Evolutionary conservation across 2,797 vertebrate genomes (phyloP), one percentile per base, ranked within the genome.

Genomic region (Trematomus bernacchii): DNA sequence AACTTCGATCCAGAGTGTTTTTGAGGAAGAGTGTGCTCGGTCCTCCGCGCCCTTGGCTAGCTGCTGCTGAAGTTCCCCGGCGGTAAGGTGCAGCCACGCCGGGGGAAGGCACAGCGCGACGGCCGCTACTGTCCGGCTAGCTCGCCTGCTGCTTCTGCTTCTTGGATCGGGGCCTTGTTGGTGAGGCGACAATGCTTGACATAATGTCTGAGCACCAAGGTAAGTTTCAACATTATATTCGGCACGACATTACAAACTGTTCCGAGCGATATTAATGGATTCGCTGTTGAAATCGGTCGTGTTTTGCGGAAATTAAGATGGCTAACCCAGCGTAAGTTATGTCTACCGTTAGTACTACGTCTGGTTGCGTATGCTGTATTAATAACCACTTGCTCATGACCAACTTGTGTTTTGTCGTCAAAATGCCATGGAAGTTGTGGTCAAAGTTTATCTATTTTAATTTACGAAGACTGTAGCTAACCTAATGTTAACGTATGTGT

Each of bases 151-250:
- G 89, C 89, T 89, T 66, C 90, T 82, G 70, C 47, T 83, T 73
- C 77, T 71, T 33, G 82, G 77, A 85, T 82, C 85, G 80, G 87
- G 93, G 94, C 94, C 92, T 92, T 80, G 87, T 78, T 86, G 93
- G 82, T 79, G 90, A 90, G 93, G 94, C 92, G 94, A 96, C 95
- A 95, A 96, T 96, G 95, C 95, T 96, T 75, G 95, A 94, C 93
- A 95, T 96, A 94, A 96, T 96, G 95, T 95, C 95, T 63, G 95
- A 96, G 79, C 95, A 96, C 93, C 95, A 96, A 95, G 95, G 95
- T 96, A 92, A 30, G 91, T 87, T 66, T 64, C 1, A 19, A 1
- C 15, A 5, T 3, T 15, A 30, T 33, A 3, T 3, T 4, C 19
- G 0, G 8, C 6, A 19, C 33, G 0, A 2, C 1, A 6, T 50